These are phyloP conservation scores for Eurytoma adleriae DNA, from an alignment of 2,888 invertebrate species.

Conservation along the genomic window DNA sequence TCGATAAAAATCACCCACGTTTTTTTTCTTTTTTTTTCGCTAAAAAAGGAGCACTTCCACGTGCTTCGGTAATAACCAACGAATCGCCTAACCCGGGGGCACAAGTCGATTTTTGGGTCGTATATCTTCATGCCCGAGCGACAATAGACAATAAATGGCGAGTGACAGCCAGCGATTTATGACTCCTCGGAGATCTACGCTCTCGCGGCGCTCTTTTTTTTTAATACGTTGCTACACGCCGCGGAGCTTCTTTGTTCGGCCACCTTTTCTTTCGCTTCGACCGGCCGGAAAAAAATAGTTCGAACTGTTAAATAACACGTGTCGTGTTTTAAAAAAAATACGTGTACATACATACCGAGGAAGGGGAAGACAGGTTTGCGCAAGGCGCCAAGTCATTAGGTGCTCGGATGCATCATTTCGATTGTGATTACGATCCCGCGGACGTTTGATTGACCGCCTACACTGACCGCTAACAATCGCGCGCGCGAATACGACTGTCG, in stretches of 20 bases:
- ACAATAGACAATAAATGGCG: slow-evolving; percentile 57
- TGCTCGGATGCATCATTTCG: slow-evolving; percentile 10
- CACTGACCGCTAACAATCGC: too few relatives aligned
- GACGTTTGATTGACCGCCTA: neutral
- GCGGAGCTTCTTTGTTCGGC: slow-evolving; percentile 38
- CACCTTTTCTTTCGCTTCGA: neutral
- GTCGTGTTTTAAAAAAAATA: slow-evolving; percentile 15
- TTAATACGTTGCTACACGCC: slow-evolving; percentile 27
- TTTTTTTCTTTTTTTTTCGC: too few relatives aligned
- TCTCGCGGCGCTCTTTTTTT: slow-evolving; percentile 11
- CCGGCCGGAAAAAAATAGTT: neutral
- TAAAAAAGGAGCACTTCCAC: too few relatives aligned
- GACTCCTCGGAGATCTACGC: slow-evolving; percentile 26
- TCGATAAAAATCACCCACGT: too few relatives aligned
- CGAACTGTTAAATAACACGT: neutral
- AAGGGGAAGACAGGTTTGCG: slow-evolving; percentile 14
- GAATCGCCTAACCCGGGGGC: slow-evolving; percentile 27
- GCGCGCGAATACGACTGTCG: too few relatives aligned
- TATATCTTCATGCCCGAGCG: slow-evolving; percentile 54
- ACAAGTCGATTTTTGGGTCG: slow-evolving; percentile 40
- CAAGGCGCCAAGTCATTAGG: slow-evolving; percentile 6
- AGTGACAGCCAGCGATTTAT: slow-evolving; percentile 55
- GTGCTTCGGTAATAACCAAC: slow-evolving; percentile 9
- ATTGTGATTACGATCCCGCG: too few relatives aligned
- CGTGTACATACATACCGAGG: too few relatives aligned